Evolutionary conservation across 2,113 vertebrate species (phyloP), one percentile per base, ranked within the genome.

Genomic region (Accipiter virgatus): DNA sequence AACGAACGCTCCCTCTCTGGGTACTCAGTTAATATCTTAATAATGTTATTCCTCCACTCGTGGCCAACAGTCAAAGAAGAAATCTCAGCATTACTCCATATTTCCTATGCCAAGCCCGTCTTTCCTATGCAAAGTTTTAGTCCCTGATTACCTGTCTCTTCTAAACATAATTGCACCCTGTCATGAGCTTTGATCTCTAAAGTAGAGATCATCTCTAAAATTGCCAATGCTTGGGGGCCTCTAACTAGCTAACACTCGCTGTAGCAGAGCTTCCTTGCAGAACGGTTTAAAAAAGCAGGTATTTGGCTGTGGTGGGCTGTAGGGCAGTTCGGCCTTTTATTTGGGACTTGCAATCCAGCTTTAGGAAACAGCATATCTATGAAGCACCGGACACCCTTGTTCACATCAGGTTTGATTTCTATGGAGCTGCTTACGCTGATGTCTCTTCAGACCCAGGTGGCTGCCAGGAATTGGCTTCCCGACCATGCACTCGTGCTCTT

Each of bases 131-230:
- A 56, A 68, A 89, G 52, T 81, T 85, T 88, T 55, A 82, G 56
- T 85, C 81, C 91, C 61, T 52, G 89, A 59, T 91, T 86, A 81
- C 56, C 77, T 79, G 61, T 53, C 70, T 91, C 86, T 82, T 88
- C 92, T 88, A 87, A 91, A 79, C 47, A 50, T 79, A 78, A 91
- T 58, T 84, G 70, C 83, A 86, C 42, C 74, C 85, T 74, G 50
- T 73, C 89, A 78, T 5, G 20, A 96, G 88, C 77, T 93, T 85
- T 94, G 81, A 78, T 88, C 80, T 93, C 88, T 79, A 66, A 93
- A 94, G 81, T 16, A 85, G 85, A 85, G 74, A 93, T 75, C 74
- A 82, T 16, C 78, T 87, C 73, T 88, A 47, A 72, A 90, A 88
- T 63, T 52, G 70, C 88, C 62, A 13, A 3, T 62, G 93, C 79